Evolutionary conservation across 2,888 invertebrate species (phyloP), one percentile per base, ranked within the genome.

Genomic region (Eupithecia insigniata): DNA sequence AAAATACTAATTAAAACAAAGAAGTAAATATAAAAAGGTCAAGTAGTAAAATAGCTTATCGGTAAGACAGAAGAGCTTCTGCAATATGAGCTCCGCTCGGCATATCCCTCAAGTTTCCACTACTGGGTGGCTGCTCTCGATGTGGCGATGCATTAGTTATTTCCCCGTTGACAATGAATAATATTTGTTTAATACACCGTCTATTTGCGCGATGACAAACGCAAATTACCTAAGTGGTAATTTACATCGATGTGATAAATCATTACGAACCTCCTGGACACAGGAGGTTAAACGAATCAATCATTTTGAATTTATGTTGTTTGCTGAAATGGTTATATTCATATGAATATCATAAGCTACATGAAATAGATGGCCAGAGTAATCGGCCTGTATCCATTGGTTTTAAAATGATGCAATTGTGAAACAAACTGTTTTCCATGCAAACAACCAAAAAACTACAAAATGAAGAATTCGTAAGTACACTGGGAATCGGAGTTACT

Each of bases 241-340:
- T 83, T 85, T 84, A 83, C 83, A 82, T 81, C 78, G 79, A 78
- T 78, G 80, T 79, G 78, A 83, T 85, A 85, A 84, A 85, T 85
- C 83, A 84, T 78, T 79, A 77, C 78, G 79, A 78, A 74, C 77
- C 82, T 79, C 83, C 75, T 70, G 79, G 78, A 79, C 74, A 69
- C 75, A 73, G 74, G 80, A 77, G 82, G 82, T 81, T 82, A 82
- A 81, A 81, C 81, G 82, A 83, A 85, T 85, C 85, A 84, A 85
- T 85, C 85, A 84, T 85, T 79, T 81, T 85, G 81, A 80, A 83
- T 84, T 62, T 81, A 84, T 80, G 74, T 79, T 78, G 80, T 79
- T 80, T 82, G 76, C 76, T 80, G 81, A 78, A 80, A 76, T 69
- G 78, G 76, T 77, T 30, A 30, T 60, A 22, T 22, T 55, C 22